These are phyloP conservation scores for Drosophila incognita DNA, from an alignment of 2,888 invertebrate species.

Conservation along the genomic window DNA sequence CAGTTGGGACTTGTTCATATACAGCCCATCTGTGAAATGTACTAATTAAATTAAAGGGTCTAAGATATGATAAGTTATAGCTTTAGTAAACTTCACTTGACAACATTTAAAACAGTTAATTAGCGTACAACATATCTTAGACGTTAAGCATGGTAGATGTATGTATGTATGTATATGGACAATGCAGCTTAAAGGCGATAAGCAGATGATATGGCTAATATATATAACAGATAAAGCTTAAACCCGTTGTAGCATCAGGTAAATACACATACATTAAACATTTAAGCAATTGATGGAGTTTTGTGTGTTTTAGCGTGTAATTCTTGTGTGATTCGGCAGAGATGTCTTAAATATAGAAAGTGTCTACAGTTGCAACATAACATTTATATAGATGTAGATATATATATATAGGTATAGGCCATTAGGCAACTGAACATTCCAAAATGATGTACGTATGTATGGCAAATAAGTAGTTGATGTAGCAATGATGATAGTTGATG, in stretches of 20 bases:
- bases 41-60: conserved; percentile 1
- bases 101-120: conserved; percentile 38
- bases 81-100: conserved; percentile 18
- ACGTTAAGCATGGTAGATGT: not conserved
- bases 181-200: conserved; percentile 28
- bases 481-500: conserved; percentile 2
- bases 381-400: not conserved
- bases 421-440: not conserved
- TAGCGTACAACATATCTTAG: conserved; percentile 16
- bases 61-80: conserved; percentile 13
- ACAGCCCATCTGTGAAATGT: conserved; percentile 23
- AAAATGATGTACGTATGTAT: not conserved
- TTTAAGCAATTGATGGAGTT: conserved; percentile 30
- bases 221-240: conserved; percentile 41
- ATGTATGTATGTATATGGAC: not conserved
- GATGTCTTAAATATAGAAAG: not conserved
- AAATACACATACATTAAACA: conserved; percentile 34
- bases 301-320: not conserved
- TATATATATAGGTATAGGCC: not conserved
- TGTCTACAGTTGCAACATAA: conserved; percentile 9
- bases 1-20: conserved; percentile 8
- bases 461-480: conserved; percentile 3
- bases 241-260: conserved; percentile 25
- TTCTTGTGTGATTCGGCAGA: not conserved
- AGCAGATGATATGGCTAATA: conserved; percentile 24